A percentile compares a stretch with the other conserved stretches of the same genome.
Conservation (phyloP, 2,113 vertebrate species). For the Tenrec ecaudatus region DNA sequence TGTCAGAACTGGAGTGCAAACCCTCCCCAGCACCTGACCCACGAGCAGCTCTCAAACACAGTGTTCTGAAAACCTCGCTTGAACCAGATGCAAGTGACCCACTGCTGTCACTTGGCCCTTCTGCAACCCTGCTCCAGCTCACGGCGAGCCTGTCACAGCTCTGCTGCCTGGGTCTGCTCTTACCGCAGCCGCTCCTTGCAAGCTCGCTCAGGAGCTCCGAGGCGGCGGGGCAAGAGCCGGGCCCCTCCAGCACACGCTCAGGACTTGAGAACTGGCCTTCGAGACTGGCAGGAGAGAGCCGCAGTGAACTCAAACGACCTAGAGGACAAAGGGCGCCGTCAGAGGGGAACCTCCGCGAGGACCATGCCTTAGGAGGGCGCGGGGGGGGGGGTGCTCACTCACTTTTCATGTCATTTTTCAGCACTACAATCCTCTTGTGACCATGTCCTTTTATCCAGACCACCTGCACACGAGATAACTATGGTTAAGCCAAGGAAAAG, state of each 20-base stretch:
- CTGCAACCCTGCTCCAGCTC: not conserved
- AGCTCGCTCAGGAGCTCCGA: slow-evolving; percentile 71
- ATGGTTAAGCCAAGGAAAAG: slow-evolving; percentile 64
- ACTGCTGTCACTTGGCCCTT: accelerated
- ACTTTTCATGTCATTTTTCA: slow-evolving; percentile 99
- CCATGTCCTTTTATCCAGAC: slow-evolving; percentile 99
- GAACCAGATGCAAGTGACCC: not conserved
- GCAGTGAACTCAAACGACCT: slow-evolving; percentile 86
- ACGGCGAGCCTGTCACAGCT: not conserved
- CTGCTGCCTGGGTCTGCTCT: not conserved
- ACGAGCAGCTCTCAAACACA: not conserved
- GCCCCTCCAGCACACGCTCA: slow-evolving; percentile 67
- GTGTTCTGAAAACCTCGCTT: too few relatives aligned
- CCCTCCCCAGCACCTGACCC: not conserved
- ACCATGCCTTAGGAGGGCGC: not conserved
- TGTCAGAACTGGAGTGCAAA: not conserved
- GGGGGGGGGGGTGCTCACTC: slow-evolving; percentile 68
- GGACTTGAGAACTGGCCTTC: slow-evolving; percentile 75
- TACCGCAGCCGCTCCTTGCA: slow-evolving; percentile 74
- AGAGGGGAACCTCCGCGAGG: not conserved
- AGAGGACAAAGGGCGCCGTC: slow-evolving; percentile 29
- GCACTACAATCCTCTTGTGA: slow-evolving; percentile 98
- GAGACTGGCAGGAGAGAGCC: slow-evolving; percentile 80
- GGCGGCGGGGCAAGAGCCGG: slow-evolving; percentile 63
- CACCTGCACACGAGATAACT: slow-evolving; percentile 88